phyloP scores from a whole-genome alignment of 2,888 invertebrate genomes.

The Thalpophila matura region DNA sequence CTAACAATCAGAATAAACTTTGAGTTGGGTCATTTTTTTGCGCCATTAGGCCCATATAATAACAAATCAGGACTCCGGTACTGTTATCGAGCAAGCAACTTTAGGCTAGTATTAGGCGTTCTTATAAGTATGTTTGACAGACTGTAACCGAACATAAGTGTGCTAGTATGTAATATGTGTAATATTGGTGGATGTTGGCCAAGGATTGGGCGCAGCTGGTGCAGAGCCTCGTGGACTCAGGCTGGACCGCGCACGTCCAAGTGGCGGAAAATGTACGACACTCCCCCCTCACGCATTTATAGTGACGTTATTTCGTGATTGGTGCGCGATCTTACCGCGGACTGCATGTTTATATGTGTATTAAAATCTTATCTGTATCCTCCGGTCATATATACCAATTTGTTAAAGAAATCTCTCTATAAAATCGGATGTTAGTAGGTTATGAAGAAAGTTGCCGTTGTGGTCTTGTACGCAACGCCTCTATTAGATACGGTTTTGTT shows the following conservation, averaged over 20 bases:
- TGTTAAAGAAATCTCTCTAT: no score
- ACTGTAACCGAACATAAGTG: conserved; percentile 50
- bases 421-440: not conserved
- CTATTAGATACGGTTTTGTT: not conserved
- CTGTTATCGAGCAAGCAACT: no score
- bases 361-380: not conserved
- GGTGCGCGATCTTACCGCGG: conserved; percentile 55
- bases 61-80: not conserved
- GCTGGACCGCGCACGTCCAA: conserved; percentile 95
- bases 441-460: no score
- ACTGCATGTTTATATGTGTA: not conserved
- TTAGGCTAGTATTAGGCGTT: no score
- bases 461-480: no score
- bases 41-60: not conserved
- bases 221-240: conserved; percentile 96
- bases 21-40: not conserved
- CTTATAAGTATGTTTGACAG: conserved; percentile 42
- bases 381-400: no score
- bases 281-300: conserved; percentile 70
- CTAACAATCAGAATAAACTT: conserved; percentile 8
- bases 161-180: conserved; percentile 75
- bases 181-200: conserved; percentile 88
- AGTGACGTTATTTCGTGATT: conserved; percentile 55
- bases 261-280: conserved; percentile 92
- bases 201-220: conserved; percentile 97